Percentiles rank a stretch among this genome's conserved stretches.
These are phyloP conservation scores for Cynopterus brachyotis DNA, from an alignment of 2,113 vertebrate genomes.

Conservation along the genomic window DNA sequence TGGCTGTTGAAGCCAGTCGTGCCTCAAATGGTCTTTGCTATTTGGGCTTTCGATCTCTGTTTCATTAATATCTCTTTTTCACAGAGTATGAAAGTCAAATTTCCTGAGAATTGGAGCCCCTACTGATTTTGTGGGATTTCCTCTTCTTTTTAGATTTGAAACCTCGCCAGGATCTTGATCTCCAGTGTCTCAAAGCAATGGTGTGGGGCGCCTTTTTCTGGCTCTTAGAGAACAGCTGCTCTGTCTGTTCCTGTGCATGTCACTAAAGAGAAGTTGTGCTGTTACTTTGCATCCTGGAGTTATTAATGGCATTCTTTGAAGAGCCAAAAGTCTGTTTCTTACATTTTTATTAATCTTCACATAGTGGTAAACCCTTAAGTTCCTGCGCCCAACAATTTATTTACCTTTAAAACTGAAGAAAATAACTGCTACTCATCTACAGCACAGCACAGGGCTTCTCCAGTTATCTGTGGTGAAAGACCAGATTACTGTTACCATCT, in stretches of 20 bases:
- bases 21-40: neutral
- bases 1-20: neutral
- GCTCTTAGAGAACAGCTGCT: neutral
- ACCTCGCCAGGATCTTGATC: neutral
- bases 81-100: neutral
- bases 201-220: neutral
- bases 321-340: neutral
- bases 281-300: neutral
- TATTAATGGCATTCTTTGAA: neutral
- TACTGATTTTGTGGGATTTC: constrained; percentile 22
- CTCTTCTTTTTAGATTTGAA: neutral
- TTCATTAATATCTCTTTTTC: neutral
- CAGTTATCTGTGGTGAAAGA: neutral
- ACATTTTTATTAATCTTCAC: neutral
- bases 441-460: neutral
- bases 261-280: too few relatives aligned
- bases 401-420: neutral
- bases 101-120: neutral
- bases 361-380: neutral
- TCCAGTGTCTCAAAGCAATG: neutral
- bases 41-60: neutral
- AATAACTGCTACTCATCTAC: neutral
- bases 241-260: neutral
- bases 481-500: neutral
- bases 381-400: neutral